Percentiles rank a stretch among this genome's conserved stretches.
phyloP scores from a whole-genome alignment of 2,797 vertebrate species.

The Mycteria americana region DNA sequence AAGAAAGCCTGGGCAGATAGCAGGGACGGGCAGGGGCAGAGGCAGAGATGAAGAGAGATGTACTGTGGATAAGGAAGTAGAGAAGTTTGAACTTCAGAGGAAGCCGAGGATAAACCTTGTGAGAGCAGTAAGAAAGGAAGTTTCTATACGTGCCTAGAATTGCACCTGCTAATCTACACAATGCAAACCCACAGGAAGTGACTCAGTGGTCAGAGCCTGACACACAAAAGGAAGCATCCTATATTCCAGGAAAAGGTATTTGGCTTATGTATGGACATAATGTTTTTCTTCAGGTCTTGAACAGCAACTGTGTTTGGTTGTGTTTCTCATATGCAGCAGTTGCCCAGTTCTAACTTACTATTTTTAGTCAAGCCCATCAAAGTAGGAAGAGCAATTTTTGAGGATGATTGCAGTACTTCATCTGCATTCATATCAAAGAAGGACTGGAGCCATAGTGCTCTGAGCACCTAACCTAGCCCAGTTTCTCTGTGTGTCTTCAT shows the following conservation, averaged over 20 bases:
- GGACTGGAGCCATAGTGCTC: not conserved
- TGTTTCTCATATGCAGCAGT: not conserved
- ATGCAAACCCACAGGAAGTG: slow-evolving; percentile 68
- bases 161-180: slow-evolving; percentile 73
- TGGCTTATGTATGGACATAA: slow-evolving; percentile 12
- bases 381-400: not conserved
- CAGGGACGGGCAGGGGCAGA: not conserved
- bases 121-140: slow-evolving; percentile 49
- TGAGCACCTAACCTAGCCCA: not conserved
- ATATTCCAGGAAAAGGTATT: slow-evolving; percentile 53
- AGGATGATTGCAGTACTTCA: not conserved
- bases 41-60: not conserved
- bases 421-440: not conserved
- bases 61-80: not conserved
- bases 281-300: slow-evolving; percentile 33
- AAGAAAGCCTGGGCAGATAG: not conserved
- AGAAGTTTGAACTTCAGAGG: slow-evolving; percentile 8
- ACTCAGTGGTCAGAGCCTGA: slow-evolving; percentile 66
- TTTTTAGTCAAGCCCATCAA: slow-evolving; percentile 13
- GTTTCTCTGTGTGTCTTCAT: not conserved
- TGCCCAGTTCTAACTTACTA: not conserved
- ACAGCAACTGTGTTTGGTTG: not conserved
- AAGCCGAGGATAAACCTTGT: not conserved
- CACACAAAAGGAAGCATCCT: slow-evolving; percentile 65
- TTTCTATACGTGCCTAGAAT: slow-evolving; percentile 56